These are phyloP conservation scores for Neotragus pygmaeus DNA, from an alignment of 2,113 vertebrate genomes.

Conservation along the genomic window DNA sequence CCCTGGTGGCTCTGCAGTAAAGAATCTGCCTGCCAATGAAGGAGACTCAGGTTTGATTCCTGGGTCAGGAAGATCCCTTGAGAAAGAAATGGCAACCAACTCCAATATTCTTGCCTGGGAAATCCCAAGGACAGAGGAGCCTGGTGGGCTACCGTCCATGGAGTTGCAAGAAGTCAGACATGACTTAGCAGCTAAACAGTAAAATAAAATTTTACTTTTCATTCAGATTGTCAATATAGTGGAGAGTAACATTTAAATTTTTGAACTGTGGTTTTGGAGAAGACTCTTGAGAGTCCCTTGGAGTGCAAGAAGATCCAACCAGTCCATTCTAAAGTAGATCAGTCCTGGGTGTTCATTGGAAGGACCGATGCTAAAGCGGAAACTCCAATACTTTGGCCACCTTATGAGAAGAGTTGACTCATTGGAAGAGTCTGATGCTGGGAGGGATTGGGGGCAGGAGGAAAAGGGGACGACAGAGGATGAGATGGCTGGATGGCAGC, in stretches of 20 bases:
- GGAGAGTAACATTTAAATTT: background rate
- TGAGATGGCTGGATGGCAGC: no score
- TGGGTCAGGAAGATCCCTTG: background rate
- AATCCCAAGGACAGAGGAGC: background rate
- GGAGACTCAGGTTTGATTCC: background rate
- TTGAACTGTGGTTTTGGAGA: no score
- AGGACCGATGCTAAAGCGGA: no score
- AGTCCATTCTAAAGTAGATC: no score
- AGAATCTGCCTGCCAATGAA: background rate
- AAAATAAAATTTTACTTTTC: background rate
- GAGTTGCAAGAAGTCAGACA: background rate
- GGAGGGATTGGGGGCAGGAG: no score
- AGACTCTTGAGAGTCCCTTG: no score
- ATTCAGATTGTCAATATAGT: background rate
- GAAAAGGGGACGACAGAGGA: no score
- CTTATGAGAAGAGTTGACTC: no score
- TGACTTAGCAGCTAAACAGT: background rate
- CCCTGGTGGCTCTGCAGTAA: background rate
- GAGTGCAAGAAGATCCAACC: no score
- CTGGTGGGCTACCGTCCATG: background rate
- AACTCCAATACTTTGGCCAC: no score
- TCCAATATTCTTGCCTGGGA: background rate
- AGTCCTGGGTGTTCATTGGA: no score
- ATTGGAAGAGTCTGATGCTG: no score
- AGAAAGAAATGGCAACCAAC: background rate